These are phyloP conservation scores for Prosapia bicincta DNA, from an alignment of 2,888 invertebrate genomes.

Conservation along the genomic window DNA sequence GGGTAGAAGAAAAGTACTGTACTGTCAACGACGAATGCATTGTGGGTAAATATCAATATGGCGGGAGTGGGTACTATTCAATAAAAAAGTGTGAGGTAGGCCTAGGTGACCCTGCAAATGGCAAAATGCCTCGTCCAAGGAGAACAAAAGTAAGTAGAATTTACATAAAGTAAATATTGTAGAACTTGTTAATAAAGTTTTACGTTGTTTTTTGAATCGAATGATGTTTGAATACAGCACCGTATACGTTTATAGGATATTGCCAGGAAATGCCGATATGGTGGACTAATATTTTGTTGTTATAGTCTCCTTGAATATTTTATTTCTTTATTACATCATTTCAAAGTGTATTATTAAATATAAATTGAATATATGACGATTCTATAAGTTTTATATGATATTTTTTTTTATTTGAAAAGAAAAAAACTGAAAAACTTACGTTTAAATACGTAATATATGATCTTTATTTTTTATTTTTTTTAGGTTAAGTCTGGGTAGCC, in stretches of 20 bases:
- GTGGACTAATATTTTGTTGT: background rate
- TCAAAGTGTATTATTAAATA: background rate
- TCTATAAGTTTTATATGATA: background rate
- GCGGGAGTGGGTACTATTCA: conserved; percentile 37
- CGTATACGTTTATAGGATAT: background rate
- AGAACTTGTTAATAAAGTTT: background rate
- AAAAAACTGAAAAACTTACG: too few species aligned
- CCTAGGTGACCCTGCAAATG: conserved; percentile 29
- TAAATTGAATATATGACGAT: background rate
- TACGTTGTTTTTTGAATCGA: background rate
- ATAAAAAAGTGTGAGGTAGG: conserved; percentile 27
- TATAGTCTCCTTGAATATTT: background rate
- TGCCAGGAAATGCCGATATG: background rate
- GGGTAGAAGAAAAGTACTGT: background rate
- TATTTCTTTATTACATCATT: background rate
- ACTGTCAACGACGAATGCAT: background rate
- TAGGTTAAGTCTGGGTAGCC: background rate
- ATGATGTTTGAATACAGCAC: background rate
- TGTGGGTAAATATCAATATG: conserved; percentile 39
- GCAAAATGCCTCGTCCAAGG: conserved; percentile 47
- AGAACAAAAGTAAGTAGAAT: conserved; percentile 38
- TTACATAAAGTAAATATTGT: background rate
- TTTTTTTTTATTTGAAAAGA: too few species aligned
- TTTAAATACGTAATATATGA: background rate
- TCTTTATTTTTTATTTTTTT: background rate